Evolutionary conservation across 1,140 invertebrate genomes (phyloP).

Genomic region (Trichonephila clavipes): DNA sequence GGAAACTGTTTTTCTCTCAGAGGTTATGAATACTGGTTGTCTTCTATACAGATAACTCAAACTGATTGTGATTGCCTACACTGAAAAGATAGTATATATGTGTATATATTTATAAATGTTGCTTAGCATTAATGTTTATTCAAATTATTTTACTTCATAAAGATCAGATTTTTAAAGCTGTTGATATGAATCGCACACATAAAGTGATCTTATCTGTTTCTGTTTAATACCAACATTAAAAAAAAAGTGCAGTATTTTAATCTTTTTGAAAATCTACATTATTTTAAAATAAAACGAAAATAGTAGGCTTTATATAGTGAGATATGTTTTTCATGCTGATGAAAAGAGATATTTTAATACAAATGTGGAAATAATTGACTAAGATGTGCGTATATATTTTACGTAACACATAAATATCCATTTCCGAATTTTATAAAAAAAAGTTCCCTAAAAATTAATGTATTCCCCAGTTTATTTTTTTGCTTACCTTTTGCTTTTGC

Average conservation of each 20-base stretch:
- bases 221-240: neutral
- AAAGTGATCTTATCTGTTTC: neutral
- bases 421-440: no score
- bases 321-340: neutral
- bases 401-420: no score
- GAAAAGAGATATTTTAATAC: conserved; percentile 25
- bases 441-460: no score
- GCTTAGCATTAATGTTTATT: conserved; percentile 9
- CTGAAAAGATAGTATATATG: neutral
- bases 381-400: neutral
- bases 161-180: neutral
- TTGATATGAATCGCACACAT: neutral
- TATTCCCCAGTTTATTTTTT: no score
- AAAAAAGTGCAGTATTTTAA: conserved; percentile 18
- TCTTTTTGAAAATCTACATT: neutral
- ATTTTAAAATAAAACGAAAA: conserved; percentile 10
- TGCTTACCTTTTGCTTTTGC: no score
- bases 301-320: neutral
- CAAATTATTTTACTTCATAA: neutral
- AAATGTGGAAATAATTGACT: neutral
- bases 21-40: neutral
- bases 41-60: neutral
- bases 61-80: neutral
- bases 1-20: neutral
- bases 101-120: neutral